These are phyloP conservation scores for Spicauda simplicius DNA, from an alignment of 2,888 invertebrate genomes.

Conservation along the genomic window DNA sequence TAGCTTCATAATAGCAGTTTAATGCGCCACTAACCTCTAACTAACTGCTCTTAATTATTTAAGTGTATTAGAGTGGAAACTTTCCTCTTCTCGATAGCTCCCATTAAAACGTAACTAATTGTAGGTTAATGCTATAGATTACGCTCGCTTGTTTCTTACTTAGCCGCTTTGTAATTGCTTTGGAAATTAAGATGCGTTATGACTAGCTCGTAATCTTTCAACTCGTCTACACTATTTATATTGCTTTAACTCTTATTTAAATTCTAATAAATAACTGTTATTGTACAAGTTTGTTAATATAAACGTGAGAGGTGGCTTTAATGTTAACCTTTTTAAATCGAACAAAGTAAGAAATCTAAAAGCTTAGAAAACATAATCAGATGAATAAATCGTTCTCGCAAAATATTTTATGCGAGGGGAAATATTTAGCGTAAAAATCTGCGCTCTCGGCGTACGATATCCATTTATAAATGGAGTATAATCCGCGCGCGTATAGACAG, in stretches of 20 bases:
- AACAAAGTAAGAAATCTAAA: conserved; percentile 1
- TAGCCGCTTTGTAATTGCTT: conserved; percentile 48
- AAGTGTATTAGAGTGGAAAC: conserved; percentile 65
- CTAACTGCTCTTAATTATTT: conserved; percentile 73
- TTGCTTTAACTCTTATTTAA: neutral
- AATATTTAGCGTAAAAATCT: conserved; percentile 67
- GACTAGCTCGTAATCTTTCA: conserved; percentile 38
- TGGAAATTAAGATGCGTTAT: conserved; percentile 48
- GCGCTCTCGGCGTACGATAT: conserved; percentile 66
- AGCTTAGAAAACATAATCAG: conserved; percentile 36
- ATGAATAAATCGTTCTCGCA: conserved; percentile 40
- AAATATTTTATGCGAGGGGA: conserved; percentile 47
- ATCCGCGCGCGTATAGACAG: conserved; percentile 67
- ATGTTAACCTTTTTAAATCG: neutral
- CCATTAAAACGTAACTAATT: conserved; percentile 69
- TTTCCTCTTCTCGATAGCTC: conserved; percentile 60
- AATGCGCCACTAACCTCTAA: conserved; percentile 61
- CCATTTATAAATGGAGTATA: conserved; percentile 78
- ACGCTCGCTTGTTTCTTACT: conserved; percentile 54
- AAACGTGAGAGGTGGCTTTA: neutral
- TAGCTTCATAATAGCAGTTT: conserved; percentile 59
- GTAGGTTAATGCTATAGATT: conserved; percentile 64
- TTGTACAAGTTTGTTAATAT: no score
- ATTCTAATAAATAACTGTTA: no score
- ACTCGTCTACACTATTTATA: conserved; percentile 27